Conservation (phyloP, 2,888 invertebrate species). For the Falcaria lacertinaria region DNA sequence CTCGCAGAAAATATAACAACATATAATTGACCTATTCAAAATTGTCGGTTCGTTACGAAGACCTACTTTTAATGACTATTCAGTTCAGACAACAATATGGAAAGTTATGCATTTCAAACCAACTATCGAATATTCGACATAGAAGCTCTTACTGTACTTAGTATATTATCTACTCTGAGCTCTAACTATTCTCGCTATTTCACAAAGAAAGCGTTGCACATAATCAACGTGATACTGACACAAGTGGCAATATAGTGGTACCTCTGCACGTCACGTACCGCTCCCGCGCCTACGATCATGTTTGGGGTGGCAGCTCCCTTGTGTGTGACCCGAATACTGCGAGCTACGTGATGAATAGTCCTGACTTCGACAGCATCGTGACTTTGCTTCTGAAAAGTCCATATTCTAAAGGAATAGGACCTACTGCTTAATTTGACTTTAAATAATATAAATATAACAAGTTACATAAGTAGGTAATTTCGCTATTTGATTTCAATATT, state of each 20-base stretch:
- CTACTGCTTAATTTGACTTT: not conserved
- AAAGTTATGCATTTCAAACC: no score
- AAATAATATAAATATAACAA: not conserved
- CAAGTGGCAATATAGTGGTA: not conserved
- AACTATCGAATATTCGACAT: no score
- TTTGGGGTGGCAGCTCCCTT: conserved; percentile 4
- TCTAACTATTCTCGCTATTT: not conserved
- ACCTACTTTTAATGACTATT: no score
- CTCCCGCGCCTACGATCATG: conserved; percentile 29
- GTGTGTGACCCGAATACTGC: conserved; percentile 1
- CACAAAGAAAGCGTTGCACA: conserved; percentile 7
- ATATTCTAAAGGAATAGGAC: not conserved
- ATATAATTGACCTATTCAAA: no score
- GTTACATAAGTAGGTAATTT: no score
- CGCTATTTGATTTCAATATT: no score
- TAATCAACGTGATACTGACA: not conserved
- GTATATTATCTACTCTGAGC: no score
- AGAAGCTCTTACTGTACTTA: no score
- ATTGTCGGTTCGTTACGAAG: no score
- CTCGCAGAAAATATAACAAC: no score
- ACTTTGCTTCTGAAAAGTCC: not conserved
- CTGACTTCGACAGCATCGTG: not conserved
- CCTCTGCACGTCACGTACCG: conserved; percentile 28
- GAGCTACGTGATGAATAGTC: not conserved
- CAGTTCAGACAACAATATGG: no score